Conservation (phyloP, 2,113 vertebrate species). For the Gopherus flavomarginatus region DNA sequence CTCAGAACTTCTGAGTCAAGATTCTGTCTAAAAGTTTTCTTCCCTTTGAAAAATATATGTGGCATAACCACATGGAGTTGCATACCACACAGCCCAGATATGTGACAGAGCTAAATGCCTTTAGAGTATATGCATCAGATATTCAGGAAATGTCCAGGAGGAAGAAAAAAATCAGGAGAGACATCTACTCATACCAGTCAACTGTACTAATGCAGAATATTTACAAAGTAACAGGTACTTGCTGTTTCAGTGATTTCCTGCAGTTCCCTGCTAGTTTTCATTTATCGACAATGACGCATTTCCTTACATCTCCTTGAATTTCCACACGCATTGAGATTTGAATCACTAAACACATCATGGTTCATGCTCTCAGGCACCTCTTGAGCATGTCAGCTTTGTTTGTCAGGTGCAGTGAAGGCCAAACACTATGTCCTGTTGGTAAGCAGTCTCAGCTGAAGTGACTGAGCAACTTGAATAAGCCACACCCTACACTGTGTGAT, state of each 20-base stretch:
- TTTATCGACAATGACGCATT: background rate
- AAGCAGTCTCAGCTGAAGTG: background rate
- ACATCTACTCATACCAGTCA: background rate
- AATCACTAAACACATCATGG: background rate
- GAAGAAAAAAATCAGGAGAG: background rate
- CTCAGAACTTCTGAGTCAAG: background rate
- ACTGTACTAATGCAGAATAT: background rate
- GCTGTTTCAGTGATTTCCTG: background rate
- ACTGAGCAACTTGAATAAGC: background rate
- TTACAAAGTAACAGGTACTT: background rate
- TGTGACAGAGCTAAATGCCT: background rate
- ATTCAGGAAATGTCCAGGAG: background rate
- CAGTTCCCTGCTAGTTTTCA: background rate
- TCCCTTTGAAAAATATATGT: background rate
- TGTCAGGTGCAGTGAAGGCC: background rate
- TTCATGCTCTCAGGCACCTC: background rate
- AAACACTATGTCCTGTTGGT: background rate
- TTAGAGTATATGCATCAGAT: background rate
- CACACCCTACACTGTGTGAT: background rate
- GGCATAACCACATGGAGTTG: background rate
- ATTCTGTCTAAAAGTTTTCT: background rate
- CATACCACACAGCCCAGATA: background rate
- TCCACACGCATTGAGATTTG: background rate
- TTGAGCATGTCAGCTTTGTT: background rate
- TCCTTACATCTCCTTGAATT: background rate